Conservation (phyloP, 1,140 invertebrate genomes). For the Drosophila varians region DNA sequence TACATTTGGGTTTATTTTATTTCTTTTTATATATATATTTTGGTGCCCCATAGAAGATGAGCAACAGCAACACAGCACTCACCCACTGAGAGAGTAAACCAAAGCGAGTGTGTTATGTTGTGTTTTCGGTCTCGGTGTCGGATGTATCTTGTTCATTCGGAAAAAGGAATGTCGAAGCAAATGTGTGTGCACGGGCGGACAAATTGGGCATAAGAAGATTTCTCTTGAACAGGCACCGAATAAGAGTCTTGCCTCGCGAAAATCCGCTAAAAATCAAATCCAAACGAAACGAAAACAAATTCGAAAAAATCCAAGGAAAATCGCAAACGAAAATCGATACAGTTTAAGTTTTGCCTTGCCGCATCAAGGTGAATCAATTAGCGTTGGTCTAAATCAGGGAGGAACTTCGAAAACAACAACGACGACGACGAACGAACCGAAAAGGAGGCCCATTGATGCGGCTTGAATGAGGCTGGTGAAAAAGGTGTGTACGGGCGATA, state of each 20-base stretch:
- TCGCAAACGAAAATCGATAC: constrained; percentile 16
- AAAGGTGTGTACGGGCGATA: constrained; percentile 68
- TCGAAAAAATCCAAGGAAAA: constrained; percentile 26
- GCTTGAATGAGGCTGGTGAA: constrained; percentile 76
- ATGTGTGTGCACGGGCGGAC: constrained; percentile 58
- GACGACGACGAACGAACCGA: constrained; percentile 20
- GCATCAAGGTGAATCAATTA: constrained; percentile 27
- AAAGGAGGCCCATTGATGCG: constrained; percentile 38
- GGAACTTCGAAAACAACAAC: constrained; percentile 36
- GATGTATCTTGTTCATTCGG: constrained; percentile 76
- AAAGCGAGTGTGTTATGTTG: constrained; percentile 61
- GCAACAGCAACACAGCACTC: constrained; percentile 42
- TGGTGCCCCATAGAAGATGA: constrained; percentile 68
- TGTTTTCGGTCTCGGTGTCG: constrained; percentile 36
- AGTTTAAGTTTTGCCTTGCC: not conserved
- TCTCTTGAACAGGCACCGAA: constrained; percentile 39
- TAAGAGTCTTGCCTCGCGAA: constrained; percentile 48
- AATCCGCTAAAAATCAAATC: constrained; percentile 44
- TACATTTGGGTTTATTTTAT: constrained; percentile 72
- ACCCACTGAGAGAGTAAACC: constrained; percentile 20
- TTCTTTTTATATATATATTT: constrained; percentile 59
- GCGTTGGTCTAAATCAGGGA: not conserved
- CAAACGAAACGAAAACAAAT: constrained; percentile 26
- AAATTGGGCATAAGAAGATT: constrained; percentile 63
- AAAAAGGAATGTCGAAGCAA: constrained; percentile 71